Evolutionary conservation across 2,888 invertebrate genomes (phyloP), one percentile per base, ranked within the genome.

Genomic region (Stenoptilia bipunctidactyla): DNA sequence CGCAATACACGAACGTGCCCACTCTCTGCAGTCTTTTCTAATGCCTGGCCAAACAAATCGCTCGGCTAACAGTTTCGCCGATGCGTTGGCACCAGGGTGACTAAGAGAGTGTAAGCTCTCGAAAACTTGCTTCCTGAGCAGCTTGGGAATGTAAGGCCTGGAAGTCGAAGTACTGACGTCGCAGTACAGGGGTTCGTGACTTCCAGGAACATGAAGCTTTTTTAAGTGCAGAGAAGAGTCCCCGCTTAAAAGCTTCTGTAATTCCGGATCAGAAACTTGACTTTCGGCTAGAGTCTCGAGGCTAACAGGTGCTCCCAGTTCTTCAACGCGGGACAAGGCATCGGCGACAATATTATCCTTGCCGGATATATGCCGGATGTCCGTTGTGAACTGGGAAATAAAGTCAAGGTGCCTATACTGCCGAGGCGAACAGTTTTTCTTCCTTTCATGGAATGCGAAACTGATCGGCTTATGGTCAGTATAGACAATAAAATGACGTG

Each of bases 31-130:
- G 37, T 46, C 46, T 36, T 45, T 46, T 5, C 44, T 15, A 8
- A 49, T 27, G 2, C 43, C 40, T 2, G 48, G 48, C 48, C 48
- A 48, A n/a, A 48, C 45, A 27, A 40, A 48, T 1, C 46, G 41
- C 25, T 45, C 36, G 8, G 44, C 37, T 1, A 48, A 9, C 3
- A 30, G 30, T 2, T 30, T 4, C 4, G 30, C 3, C 4, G 30
- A 8, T 8, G 30, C 30, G 30, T 10, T 30, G 4, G 30, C 30
- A 12, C 30, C 30, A 8, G 30, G 6, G n/a, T 30, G 30, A 10
- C 30, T 30, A 10, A 30, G 30, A 12, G 6, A 3, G 12, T 30
- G 30, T 2, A 30, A 12, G 10, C 30, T 30, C 6, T 30, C 30
- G n/a, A 30, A 30, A 12, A 30, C 6, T 30, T 30, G 30, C n/a